Conservation (phyloP, 2,797 vertebrate genomes). For the Steatocranus sp. region DNA sequence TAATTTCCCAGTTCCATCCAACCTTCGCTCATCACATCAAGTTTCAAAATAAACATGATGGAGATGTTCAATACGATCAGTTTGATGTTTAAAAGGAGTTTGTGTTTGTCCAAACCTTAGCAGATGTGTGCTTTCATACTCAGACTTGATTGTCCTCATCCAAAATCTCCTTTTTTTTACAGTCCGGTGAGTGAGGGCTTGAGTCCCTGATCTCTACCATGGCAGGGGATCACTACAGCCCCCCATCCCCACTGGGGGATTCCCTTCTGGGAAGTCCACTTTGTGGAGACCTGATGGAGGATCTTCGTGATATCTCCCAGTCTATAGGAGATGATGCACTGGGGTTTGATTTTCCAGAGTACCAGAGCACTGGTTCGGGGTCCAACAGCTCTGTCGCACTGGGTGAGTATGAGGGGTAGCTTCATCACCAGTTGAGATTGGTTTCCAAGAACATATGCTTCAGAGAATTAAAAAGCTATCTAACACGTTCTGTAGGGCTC, state of each 20-base stretch:
- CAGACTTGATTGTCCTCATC: background rate
- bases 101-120: background rate
- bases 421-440: background rate
- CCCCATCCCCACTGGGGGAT: conserved; percentile 82
- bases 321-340: conserved; percentile 82
- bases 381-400: conserved; percentile 79
- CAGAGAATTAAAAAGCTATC: background rate
- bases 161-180: background rate
- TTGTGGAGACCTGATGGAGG: conserved; percentile 87
- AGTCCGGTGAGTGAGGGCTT: conserved; percentile 64
- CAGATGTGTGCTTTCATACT: background rate
- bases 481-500: background rate
- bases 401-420: conserved; percentile 45
- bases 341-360: conserved; percentile 81
- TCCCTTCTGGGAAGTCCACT: conserved; percentile 84
- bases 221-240: conserved; percentile 80
- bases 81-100: background rate
- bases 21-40: background rate
- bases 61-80: background rate
- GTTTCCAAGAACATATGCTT: background rate
- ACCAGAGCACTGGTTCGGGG: conserved; percentile 78
- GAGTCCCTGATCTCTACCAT: conserved; percentile 62
- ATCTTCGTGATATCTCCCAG: conserved; percentile 82
- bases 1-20: background rate
- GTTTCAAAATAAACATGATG: accelerated